A percentile compares a stretch with the other conserved stretches of the same genome.
These are phyloP conservation scores for Spicauda simplicius DNA, from an alignment of 2,888 invertebrate species.

Conservation along the genomic window DNA sequence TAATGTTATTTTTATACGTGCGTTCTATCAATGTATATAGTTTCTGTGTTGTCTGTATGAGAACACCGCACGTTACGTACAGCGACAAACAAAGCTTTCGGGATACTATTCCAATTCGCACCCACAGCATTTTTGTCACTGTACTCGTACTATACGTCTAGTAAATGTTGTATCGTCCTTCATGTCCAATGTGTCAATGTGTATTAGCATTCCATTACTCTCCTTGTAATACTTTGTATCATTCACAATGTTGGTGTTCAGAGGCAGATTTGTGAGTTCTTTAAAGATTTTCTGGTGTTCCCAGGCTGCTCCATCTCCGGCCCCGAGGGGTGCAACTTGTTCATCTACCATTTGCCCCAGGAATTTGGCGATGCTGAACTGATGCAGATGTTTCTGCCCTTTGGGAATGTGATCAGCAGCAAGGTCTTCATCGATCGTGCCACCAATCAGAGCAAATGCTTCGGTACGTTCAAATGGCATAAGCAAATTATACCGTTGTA, in stretches of 20 bases:
- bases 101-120: slow-evolving; percentile 24
- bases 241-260: slow-evolving; percentile 55
- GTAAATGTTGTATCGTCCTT: slow-evolving; percentile 45
- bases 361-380: slow-evolving; percentile 99
- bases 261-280: slow-evolving; percentile 85
- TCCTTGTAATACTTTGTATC: slow-evolving; percentile 29
- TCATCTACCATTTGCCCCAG: slow-evolving; percentile 99
- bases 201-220: slow-evolving; percentile 35
- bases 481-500: not conserved
- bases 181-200: slow-evolving; percentile 46
- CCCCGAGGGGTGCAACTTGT: slow-evolving; percentile 99
- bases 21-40: slow-evolving; percentile 39
- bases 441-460: slow-evolving; percentile 99
- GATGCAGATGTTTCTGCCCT: slow-evolving; percentile 99
- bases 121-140: slow-evolving; percentile 42
- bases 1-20: slow-evolving; percentile 16
- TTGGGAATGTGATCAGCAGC: slow-evolving; percentile 99
- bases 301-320: slow-evolving; percentile 98
- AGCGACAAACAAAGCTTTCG: slow-evolving; percentile 43
- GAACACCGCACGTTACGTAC: slow-evolving; percentile 46
- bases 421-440: slow-evolving; percentile 99
- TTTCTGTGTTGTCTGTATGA: slow-evolving; percentile 40
- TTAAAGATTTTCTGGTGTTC: slow-evolving; percentile 89
- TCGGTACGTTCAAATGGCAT: slow-evolving; percentile 89
- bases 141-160: slow-evolving; percentile 42